Percentiles rank a stretch among this genome's conserved stretches.
Evolutionary conservation across 2,797 vertebrate species (phyloP).

Genomic region (Bovichtus variegatus): DNA sequence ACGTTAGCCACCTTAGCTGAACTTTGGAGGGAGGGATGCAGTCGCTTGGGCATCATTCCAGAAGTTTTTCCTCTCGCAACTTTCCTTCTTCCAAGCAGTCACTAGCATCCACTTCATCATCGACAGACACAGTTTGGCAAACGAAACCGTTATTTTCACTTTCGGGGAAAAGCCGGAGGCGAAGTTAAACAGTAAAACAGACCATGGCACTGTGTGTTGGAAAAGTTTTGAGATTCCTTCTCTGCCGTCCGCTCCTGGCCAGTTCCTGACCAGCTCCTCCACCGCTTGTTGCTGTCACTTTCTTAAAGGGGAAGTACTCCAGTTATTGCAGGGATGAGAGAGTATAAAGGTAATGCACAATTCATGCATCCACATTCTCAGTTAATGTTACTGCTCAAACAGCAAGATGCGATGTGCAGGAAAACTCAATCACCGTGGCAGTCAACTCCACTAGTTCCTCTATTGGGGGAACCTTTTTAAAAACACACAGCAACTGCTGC

Average conservation of each 20-base stretch:
- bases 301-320: constrained; percentile 83
- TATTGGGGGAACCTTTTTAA: background rate
- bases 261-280: constrained; percentile 75
- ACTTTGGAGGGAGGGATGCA: constrained; percentile 78
- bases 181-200: background rate
- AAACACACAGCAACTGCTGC: background rate
- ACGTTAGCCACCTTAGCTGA: constrained; percentile 82
- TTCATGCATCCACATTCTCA: background rate
- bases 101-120: constrained; percentile 32
- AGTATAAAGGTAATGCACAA: background rate
- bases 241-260: constrained; percentile 61
- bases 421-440: background rate
- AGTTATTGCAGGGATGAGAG: background rate
- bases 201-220: constrained; percentile 7
- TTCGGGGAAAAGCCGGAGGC: accelerated
- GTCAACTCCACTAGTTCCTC: background rate
- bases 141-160: background rate
- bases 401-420: background rate
- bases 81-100: constrained; percentile 44
- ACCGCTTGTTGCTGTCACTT: constrained; percentile 71
- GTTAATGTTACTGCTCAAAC: background rate
- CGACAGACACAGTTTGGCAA: background rate
- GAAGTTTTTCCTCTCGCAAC: constrained; percentile 61
- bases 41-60: constrained; percentile 73
- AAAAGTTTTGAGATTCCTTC: constrained; percentile 74